Evolutionary conservation across 2,888 invertebrate genomes (phyloP).

Genomic region (Patella caerulea): DNA sequence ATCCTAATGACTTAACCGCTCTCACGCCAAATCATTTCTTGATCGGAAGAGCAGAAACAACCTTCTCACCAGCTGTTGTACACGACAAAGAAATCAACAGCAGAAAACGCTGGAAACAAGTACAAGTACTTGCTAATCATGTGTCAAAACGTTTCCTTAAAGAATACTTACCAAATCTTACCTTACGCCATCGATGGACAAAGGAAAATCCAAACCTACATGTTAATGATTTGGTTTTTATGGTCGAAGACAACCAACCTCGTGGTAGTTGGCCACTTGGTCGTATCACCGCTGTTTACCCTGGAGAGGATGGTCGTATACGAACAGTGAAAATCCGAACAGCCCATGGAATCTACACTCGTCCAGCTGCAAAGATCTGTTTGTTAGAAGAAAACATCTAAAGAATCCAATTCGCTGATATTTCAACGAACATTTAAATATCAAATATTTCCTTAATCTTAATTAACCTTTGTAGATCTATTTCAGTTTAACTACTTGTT

Average conservation of each 20-base stretch:
- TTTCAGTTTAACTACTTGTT: neutral
- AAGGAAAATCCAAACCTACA: neutral
- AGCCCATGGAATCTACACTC: neutral
- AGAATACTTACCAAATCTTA: neutral
- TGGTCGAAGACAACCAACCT: neutral
- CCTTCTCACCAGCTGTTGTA: too few species aligned
- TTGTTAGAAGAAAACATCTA: neutral
- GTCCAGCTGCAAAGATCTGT: neutral
- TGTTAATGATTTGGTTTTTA: neutral
- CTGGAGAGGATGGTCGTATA: neutral
- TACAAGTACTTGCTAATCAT: neutral
- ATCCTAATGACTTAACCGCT: slow-evolving; percentile 21
- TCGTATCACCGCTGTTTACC: neutral
- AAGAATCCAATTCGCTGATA: neutral
- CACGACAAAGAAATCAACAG: slow-evolving; percentile 12
- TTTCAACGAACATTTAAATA: too few species aligned
- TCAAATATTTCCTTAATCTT: too few species aligned
- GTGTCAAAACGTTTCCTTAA: neutral
- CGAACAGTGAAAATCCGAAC: neutral
- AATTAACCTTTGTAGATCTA: too few species aligned
- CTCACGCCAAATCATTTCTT: slow-evolving; percentile 29
- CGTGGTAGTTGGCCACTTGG: neutral
- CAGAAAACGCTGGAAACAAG: slow-evolving; percentile 17
- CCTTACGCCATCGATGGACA: neutral
- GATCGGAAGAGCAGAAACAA: slow-evolving; percentile 7